Base-by-base conservation (phyloP, 2,888 invertebrate species). In the Ethmia dodecea region DNA sequence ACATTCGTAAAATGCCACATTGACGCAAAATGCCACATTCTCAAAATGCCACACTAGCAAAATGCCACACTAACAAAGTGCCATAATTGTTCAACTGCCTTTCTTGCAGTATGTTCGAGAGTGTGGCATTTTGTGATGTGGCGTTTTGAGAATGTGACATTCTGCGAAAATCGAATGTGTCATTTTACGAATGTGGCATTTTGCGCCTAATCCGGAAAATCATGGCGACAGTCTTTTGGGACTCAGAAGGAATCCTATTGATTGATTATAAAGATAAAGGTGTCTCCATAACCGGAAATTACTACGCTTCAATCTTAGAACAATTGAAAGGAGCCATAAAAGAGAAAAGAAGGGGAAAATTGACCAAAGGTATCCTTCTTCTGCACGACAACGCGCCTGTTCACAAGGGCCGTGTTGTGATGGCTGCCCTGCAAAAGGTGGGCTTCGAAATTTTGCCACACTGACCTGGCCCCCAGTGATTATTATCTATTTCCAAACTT, bases 301-400 rank as follows among this genome's bases (percentile, higher is more conserved):
- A 31, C 31, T 38, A 31, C 31, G 40, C 43, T 38, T 33, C 36
- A 31, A 59, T 52, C 14, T 14, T 39, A 18, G 35, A 40, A 16
- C 13, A 20, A 29, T 20, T 41, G 14, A 38, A 38, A 14, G 37
- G 37, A 28, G 38, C 37, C 16, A 43, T 40, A 13, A 40, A 40
- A 11, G 38, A 41, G 31, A 44, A 40, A 37, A 20, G 20, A 28
- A 3, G 22, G n/a, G 33, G 37, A 38, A 41, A 44, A 37, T 27
- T 32, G 24, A 34, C 28, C 6, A 34, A 22, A 31, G 27, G 35
- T 22, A 31, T 29, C 9, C 20, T 42, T 33, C 38, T 35, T 24
- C 16, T 43, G 35, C 28, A 35, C 15, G 35, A 29, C 35, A 35
- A 44, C 22, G 43, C 40, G 31, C 43, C 39, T 13, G 41, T 46